Evolutionary conservation across 2,888 invertebrate genomes (phyloP), one percentile per base, ranked within the genome.

Genomic region (Sinotaia quadrata): DNA sequence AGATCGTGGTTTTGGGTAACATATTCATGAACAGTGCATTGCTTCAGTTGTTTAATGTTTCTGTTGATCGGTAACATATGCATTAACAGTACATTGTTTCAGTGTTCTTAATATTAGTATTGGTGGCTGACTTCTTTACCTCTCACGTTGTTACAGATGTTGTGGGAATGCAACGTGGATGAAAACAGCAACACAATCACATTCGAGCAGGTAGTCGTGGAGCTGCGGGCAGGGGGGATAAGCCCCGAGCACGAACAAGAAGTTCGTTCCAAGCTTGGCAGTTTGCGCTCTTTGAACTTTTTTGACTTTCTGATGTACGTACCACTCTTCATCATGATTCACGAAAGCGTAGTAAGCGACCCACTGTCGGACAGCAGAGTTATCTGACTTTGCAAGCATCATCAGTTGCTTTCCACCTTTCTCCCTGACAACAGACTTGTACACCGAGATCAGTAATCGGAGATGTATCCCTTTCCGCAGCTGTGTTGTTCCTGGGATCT

Each of bases 101-200:
- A 51, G 51, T 10, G n/a, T 51, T 10, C 41, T 15, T 41, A 15
- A 15, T 41, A 41, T 41, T 41, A 15, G 10, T 15, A 15, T 41
- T 41, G 10, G 41, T 41, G 41, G 33, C 29, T 59, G 18, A 59
- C 31, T 4, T 59, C 8, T 57, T 71, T 57, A 57, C 36, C 41
- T 24, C 51, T 47, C n/a, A n/a, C n/a, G 41, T 36, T 52, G 29
- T 78, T 76, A 34, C 81, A 87, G 86, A 82, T 79, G 37, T 74
- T 87, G 61, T 87, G 87, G 87, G 85, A 87, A 73, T 83, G 84
- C 67, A 85, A 83, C 74, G 85, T 86, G 33, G 87, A 87, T 41
- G 71, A 73, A 2, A 81, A 81, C 15, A 83, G 81, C 41, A 85
- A 84, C 75, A 80, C 69, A 54, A 85, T 87, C 37, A 73, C 85